Evolutionary conservation across 2,888 invertebrate genomes (phyloP).

Genomic region (Arrhopalites spinosus): DNA sequence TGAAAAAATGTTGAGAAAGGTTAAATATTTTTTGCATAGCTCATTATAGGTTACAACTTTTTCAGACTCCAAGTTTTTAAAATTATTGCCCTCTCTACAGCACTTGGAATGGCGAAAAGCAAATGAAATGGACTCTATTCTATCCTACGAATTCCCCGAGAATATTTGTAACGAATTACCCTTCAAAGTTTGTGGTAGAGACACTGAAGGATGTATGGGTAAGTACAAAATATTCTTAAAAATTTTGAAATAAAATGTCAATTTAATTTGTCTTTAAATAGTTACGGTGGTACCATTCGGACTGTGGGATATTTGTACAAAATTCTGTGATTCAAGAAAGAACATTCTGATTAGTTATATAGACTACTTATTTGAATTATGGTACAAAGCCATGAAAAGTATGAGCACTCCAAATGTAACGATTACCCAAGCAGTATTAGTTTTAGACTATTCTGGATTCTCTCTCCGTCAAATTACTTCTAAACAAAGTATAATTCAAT

Average conservation of each 20-base stretch:
- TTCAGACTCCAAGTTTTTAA: too few relatives aligned
- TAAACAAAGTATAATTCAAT: background rate
- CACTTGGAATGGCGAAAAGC: constrained; percentile 14
- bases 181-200: constrained; percentile 12
- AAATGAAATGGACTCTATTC: constrained; percentile 1
- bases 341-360: background rate
- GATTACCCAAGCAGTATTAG: constrained; percentile 9
- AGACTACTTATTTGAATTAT: background rate
- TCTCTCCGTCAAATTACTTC: constrained; percentile 17
- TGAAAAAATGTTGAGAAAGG: constrained; percentile 47
- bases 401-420: background rate
- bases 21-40: constrained; percentile 22
- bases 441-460: constrained; percentile 21
- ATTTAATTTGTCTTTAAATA: background rate
- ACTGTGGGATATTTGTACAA: constrained; percentile 7
- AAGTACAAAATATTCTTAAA: background rate
- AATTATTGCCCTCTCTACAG: constrained; percentile 12
- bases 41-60: too few relatives aligned
- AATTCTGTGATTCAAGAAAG: background rate
- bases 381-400: constrained; percentile 13
- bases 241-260: too few relatives aligned
- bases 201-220: constrained; percentile 13
- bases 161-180: constrained; percentile 16
- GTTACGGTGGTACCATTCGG: constrained; percentile 16
- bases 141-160: background rate